These are phyloP conservation scores for Illadopsis cleaveri DNA, from an alignment of 2,113 vertebrate genomes.

Conservation along the genomic window DNA sequence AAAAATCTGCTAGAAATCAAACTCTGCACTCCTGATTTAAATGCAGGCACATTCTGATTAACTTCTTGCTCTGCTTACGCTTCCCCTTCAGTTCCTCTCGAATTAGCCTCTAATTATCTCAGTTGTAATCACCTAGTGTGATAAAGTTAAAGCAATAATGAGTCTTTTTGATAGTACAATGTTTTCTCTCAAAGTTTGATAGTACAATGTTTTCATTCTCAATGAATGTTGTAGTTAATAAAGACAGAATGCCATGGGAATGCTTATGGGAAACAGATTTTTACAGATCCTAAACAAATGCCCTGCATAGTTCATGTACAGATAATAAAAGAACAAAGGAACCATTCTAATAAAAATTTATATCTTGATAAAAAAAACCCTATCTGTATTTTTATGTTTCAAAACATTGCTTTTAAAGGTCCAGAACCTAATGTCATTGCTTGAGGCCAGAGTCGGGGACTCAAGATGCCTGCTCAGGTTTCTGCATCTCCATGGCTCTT, in stretches of 20 bases:
- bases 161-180: constrained; percentile 42
- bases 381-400: constrained; percentile 7
- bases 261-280: constrained; percentile 69
- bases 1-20: neutral
- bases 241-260: constrained; percentile 8
- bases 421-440: neutral
- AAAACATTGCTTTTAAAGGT: neutral
- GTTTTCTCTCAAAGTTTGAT: constrained; percentile 50
- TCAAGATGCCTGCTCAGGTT: neutral
- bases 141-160: constrained; percentile 59
- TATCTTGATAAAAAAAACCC: neutral
- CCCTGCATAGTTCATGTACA: constrained; percentile 35
- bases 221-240: constrained; percentile 47
- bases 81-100: neutral
- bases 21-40: neutral
- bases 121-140: constrained; percentile 44
- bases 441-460: neutral
- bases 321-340: constrained; percentile 58
- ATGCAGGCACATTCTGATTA: neutral
- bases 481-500: fast-evolving
- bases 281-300: constrained; percentile 36
- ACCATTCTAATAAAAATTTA: constrained; percentile 19
- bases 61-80: neutral
- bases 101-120: constrained; percentile 48
- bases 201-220: constrained; percentile 42